Evolutionary conservation across 2,113 vertebrate species (phyloP).

Genomic region (Patagioenas fasciata): DNA sequence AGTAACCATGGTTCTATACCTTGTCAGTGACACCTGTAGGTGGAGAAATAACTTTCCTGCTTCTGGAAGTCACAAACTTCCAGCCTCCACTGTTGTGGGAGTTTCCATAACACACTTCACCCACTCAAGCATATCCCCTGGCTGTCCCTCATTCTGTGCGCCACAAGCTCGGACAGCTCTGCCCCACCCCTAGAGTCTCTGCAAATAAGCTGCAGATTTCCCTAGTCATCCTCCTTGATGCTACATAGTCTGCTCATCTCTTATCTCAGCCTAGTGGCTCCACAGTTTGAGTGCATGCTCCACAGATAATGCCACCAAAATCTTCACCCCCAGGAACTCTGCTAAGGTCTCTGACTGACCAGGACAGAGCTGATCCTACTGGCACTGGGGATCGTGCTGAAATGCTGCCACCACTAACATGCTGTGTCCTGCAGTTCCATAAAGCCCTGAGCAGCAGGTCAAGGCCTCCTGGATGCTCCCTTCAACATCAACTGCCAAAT

Average conservation of each 20-base stretch:
- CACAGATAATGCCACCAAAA: background rate
- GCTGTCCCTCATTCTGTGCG: background rate
- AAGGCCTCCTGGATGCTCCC: background rate
- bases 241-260: no score
- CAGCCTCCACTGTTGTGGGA: background rate
- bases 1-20: background rate
- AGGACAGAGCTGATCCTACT: background rate
- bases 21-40: background rate
- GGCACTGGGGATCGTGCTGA: background rate
- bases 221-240: no score
- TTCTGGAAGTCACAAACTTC: background rate
- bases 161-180: background rate
- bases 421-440: background rate
- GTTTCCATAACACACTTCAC: background rate
- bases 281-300: background rate
- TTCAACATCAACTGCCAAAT: background rate
- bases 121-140: background rate
- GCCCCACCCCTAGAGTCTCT: accelerated
- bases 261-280: background rate
- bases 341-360: background rate
- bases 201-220: background rate
- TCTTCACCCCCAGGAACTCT: background rate
- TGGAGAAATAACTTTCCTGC: background rate
- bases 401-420: background rate
- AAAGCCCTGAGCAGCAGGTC: background rate